Evolutionary conservation across 2,888 invertebrate genomes (phyloP), one percentile per base, ranked within the genome.

Genomic region (Gerris lacustris): DNA sequence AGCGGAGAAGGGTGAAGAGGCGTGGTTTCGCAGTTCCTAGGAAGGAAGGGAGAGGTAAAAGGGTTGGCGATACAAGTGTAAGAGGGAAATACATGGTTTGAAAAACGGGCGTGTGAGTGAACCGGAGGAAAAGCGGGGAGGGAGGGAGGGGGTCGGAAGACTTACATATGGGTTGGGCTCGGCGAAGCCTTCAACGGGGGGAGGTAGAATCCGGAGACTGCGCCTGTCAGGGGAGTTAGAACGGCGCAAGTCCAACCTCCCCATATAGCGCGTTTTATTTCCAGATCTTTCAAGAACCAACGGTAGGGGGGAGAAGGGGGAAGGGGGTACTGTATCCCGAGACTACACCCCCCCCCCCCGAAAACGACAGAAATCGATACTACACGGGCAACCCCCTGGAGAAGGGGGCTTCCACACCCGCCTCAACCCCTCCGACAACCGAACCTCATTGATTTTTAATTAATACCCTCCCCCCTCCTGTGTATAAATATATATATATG

Each of bases 181-280:
- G 31, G 31, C 31, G 31, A 31, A 31, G 31, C 9, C 55, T 11
- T 55, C 55, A 55, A 55, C 55, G 11, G 55, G 55, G 11, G 31
- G 31, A 31, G 31, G 31, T 31, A 31, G 31, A 31, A 31, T 31
- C 31, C 31, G 31, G 31, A 31, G 31, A 11, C 55, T 55, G 55
- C 55, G 55, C 55, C 55, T 55, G 55, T 55, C 55, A 55, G 9
- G 55, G 55, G 55, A 15, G 55, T 15, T 11, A 5, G 11, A 9
- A 55, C 55, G 55, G 55, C 55, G 55, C 55, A 55, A 15, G 9
- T 15, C 15, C 55, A 9, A 55, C 55, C 15, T 11, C 55, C 55
- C 55, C 55, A 55, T 55, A 55, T 55, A 55, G 55, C 55, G 55
- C 55, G 55, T 55, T 55, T 55, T 55, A 55, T 55, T 55, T 55